Evolutionary conservation across 2,113 vertebrate genomes (phyloP).

Genomic region (Vidua macroura): DNA sequence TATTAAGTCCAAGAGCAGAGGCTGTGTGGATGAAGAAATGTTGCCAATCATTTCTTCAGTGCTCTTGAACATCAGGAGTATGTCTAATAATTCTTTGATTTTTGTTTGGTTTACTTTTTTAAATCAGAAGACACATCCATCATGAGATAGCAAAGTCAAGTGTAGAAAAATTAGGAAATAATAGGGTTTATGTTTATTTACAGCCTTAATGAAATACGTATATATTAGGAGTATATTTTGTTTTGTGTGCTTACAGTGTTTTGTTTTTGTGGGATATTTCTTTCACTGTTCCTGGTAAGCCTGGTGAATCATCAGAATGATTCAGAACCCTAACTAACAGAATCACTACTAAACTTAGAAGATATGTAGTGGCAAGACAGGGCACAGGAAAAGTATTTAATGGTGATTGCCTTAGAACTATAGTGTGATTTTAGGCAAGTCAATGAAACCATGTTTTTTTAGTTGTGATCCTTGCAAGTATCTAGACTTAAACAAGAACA

Average conservation of each 20-base stretch:
- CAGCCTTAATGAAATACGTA: neutral
- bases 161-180: neutral
- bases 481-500: neutral
- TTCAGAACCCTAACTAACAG: neutral
- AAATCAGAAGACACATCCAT: neutral
- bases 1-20: neutral
- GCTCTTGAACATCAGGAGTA: neutral
- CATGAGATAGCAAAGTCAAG: neutral
- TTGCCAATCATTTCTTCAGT: neutral
- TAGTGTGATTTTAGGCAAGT: neutral
- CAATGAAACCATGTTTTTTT: neutral
- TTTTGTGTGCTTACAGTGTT: neutral
- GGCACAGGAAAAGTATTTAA: neutral
- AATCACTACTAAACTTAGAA: neutral
- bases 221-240: neutral
- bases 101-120: neutral
- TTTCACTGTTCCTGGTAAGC: neutral
- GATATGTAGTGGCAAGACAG: neutral
- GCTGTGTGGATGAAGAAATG: neutral
- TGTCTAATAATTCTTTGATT: neutral
- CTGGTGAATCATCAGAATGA: neutral
- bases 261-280: neutral
- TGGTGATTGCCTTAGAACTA: neutral
- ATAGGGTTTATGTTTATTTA: neutral
- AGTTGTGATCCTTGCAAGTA: neutral